Evolutionary conservation across 2,888 invertebrate genomes (phyloP), one percentile per base, ranked within the genome.

Genomic region (Scaptomyza tumidula): DNA sequence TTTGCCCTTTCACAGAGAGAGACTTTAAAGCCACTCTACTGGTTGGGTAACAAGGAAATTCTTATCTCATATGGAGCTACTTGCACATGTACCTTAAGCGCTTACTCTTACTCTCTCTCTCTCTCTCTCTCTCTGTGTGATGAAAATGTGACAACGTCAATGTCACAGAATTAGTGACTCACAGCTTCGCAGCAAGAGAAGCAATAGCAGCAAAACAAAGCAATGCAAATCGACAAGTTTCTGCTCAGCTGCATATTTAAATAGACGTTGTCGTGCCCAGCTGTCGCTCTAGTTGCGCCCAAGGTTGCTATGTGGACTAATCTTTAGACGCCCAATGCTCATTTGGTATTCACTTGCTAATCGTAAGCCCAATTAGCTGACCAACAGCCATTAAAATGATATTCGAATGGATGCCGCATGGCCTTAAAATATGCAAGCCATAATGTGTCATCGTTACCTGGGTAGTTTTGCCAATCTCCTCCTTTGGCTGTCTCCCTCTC

Each of bases 331-430:
- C 53, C 43, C 63, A 55, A 19, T 54, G 64, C 63, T 50, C 44
- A 80, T 66, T 80, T 67, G 64, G 52, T 61, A 68, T 71, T 69
- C 56, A 60, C 54, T 56, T 60, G 62, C 85, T 78, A 81, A 84
- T 82, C 82, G 80, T 70, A 56, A 41, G 83, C 66, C 69, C 80
- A 86, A 83, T 83, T 88, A 83, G 72, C 80, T 69, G 75, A 64
- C 78, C 79, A 87, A 86, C 63, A 75, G 71, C 65, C 80, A 72
- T 84, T 73, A 78, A 84, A 78, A 75, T 66, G 78, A 31, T 81
- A 75, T 63, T 73, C 73, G 50, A 75, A 78, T 61, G 70, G 50
- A 65, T 65, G 54, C 41, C 55, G 61, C 50, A 49, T 79, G 71
- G 39, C 49, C 58, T 71, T 79, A 62, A 88, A 82, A 88, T 86